Evolutionary conservation across 2,797 vertebrate genomes (phyloP).

Genomic region (Xenopus petersii): DNA sequence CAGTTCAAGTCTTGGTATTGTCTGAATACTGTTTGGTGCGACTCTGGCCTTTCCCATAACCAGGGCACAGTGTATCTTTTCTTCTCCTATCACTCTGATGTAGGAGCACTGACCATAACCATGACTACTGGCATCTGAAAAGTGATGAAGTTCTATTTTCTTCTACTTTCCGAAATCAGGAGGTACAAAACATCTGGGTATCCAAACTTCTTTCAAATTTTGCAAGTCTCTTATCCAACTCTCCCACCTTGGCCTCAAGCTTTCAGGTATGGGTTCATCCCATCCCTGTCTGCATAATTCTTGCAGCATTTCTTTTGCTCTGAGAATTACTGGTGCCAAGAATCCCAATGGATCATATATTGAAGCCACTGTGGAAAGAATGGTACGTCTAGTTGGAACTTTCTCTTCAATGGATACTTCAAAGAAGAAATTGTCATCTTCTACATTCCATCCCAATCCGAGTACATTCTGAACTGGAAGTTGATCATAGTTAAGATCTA

Average conservation of each 20-base stretch:
- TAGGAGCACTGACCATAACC: conserved; percentile 2
- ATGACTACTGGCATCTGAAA: not conserved
- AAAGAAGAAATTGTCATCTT: no score
- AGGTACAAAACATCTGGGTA: no score
- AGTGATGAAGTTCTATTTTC: no score
- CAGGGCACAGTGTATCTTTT: not conserved
- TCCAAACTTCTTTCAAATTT: no score
- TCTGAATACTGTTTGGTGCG: not conserved
- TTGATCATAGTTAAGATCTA: no score
- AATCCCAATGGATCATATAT: conserved; percentile 2
- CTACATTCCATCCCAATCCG: no score
- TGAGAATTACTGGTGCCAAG: not conserved
- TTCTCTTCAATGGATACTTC: conserved; percentile 44
- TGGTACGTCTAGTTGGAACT: not conserved
- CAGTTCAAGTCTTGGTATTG: not conserved
- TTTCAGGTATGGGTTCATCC: not conserved
- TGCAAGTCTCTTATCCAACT: conserved; percentile 1
- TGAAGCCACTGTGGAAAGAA: conserved; percentile 3
- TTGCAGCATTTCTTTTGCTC: not conserved
- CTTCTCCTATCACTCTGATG: not conserved
- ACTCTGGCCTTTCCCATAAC: conserved; percentile 5
- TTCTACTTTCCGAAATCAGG: no score
- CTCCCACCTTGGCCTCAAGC: not conserved
- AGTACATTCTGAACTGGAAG: no score
- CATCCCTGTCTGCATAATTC: not conserved